Evolutionary conservation across 1,140 invertebrate species (phyloP), one percentile per base, ranked within the genome.

Genomic region (Drosophila leontia): DNA sequence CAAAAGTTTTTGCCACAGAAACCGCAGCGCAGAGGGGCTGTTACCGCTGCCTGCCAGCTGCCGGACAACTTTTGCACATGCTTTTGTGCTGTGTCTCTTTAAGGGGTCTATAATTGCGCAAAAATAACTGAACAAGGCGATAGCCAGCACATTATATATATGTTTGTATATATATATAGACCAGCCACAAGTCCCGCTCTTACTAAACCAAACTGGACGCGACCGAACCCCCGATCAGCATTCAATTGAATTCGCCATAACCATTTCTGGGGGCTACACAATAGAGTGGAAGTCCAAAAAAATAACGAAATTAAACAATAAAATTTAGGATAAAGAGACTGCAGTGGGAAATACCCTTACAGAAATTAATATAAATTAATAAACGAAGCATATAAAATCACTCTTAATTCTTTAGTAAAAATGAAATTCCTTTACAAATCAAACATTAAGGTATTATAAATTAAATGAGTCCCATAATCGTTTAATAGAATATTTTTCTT

Each of bases 71-170:
- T 78, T 78, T 69, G 75, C 75, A 78, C 75, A 78, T 78, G 71
- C 60, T 67, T 63, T 83, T 82, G 53, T 39, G 51, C 51, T 58
- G 71, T 55, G 58, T 61, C 61, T 76, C 65, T 81, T 58, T 75
- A 70, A 72, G 69, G 70, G 64, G 74, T 58, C 78, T 61, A 82
- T 81, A 78, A 86, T 86, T 85, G 82, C 83, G 82, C 82, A 86
- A 86, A 82, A 85, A 84, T 84, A 76, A 59, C 76, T 86, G 74
- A 86, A 86, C 70, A 79, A 86, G 82, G 82, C 83, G 82, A 78
- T 71, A 32, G 68, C 67, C 70, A 72, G 70, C 56, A 72, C 70
- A 72, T 60, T 67, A 67, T 74, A 41, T 75, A 53, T 56, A 64
- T 75, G 34, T 56, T 42, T 63, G 41, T 42, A 63, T 15, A 67